A percentile compares a stretch with the other conserved stretches of the same genome.
phyloP scores from a whole-genome alignment of 2,797 vertebrate genomes.

The Heterohyrax brucei region DNA sequence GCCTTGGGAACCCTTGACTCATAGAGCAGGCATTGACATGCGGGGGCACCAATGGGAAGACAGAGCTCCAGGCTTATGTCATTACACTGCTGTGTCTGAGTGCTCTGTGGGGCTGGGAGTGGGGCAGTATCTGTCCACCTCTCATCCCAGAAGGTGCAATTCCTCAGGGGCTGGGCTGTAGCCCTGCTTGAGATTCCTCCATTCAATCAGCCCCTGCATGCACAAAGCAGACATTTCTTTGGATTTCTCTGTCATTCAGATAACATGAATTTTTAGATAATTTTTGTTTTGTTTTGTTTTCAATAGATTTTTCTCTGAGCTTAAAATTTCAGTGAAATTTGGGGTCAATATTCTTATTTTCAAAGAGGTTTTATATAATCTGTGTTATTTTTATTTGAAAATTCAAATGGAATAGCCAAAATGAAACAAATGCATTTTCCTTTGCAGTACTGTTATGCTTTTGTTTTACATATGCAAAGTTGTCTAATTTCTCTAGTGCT shows the following conservation, averaged over 20 bases:
- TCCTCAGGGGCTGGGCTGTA: neutral
- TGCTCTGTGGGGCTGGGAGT: no score
- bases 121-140: neutral
- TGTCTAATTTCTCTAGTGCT: no score
- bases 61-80: neutral
- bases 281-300: neutral
- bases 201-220: neutral
- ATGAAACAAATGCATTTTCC: conserved; percentile 54
- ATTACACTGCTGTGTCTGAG: neutral
- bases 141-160: neutral
- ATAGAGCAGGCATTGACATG: neutral
- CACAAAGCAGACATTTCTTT: neutral
- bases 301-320: neutral
- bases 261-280: neutral
- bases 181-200: neutral
- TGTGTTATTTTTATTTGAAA: conserved; percentile 39
- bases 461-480: conserved; percentile 48
- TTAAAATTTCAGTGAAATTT: conserved; percentile 8
- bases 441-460: neutral
- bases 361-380: conserved; percentile 24
- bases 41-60: neutral
- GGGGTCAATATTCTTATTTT: neutral
- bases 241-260: neutral
- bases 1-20: neutral
- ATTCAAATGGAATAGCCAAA: conserved; percentile 50